These are phyloP conservation scores for Danio choprae DNA, from an alignment of 2,797 vertebrate species.

Conservation along the genomic window DNA sequence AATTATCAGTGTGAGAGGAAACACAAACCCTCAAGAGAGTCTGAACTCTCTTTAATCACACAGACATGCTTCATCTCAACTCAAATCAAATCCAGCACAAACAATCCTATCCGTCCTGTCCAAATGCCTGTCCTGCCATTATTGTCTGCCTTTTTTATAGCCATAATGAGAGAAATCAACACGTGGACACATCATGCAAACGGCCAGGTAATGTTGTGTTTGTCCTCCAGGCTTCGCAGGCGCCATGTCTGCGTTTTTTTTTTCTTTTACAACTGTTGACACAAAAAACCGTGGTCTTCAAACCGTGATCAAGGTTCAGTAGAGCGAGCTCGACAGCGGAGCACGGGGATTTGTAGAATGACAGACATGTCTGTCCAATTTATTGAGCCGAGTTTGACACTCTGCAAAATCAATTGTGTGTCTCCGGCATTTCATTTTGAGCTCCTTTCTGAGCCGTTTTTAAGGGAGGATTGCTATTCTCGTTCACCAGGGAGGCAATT, in stretches of 20 bases:
- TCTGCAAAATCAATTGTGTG: conserved; percentile 49
- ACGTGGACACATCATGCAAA: conserved; percentile 12
- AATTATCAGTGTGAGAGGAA: conserved; percentile 34
- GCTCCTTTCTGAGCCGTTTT: neutral
- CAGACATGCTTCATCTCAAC: conserved; percentile 29
- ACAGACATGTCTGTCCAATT: conserved; percentile 52
- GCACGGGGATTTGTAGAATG: conserved; percentile 50
- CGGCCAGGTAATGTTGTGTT: conserved; percentile 41
- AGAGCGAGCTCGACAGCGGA: conserved; percentile 43
- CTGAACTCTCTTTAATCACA: conserved; percentile 6
- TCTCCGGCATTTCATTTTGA: conserved; percentile 30
- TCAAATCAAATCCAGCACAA: neutral
- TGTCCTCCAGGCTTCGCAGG: conserved; percentile 7
- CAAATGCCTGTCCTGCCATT: conserved; percentile 23
- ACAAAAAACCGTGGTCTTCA: conserved; percentile 43
- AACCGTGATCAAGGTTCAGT: conserved; percentile 46
- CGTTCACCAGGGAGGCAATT: neutral
- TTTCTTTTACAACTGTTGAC: conserved; percentile 52
- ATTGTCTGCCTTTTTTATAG: neutral
- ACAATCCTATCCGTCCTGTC: conserved; percentile 26
- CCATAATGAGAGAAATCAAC: conserved; percentile 1
- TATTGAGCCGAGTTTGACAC: conserved; percentile 43
- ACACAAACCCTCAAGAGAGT: conserved; percentile 30
- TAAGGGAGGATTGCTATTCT: neutral
- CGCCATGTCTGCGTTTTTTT: conserved; percentile 29